Percentiles rank a stretch among this genome's conserved stretches.
phyloP scores from a whole-genome alignment of 1,140 invertebrate species.

The Pachypsylla venusta region DNA sequence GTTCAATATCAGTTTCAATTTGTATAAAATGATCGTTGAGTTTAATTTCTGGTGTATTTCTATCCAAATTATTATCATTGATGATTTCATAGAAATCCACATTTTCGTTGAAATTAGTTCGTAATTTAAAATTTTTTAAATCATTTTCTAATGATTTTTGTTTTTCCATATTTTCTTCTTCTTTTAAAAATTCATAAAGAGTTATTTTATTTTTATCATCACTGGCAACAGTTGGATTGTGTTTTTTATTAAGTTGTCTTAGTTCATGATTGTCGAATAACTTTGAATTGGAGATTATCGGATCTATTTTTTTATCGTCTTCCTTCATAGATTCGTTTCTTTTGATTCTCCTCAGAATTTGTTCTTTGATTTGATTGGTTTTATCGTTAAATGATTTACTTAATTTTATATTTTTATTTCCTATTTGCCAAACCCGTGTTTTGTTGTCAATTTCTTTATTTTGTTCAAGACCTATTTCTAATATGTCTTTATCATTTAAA shows the following conservation, averaged over 20 bases:
- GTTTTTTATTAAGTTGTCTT: too few species aligned
- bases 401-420: not conserved
- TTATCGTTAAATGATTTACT: not conserved
- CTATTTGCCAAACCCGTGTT: not conserved
- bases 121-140: not conserved
- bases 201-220: not conserved
- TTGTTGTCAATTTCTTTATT: not conserved
- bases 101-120: not conserved
- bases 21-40: not conserved
- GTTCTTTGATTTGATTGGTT: not conserved
- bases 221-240: not conserved
- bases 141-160: not conserved
- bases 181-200: conserved; percentile 1
- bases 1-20: not conserved
- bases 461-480: not conserved
- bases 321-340: not conserved
- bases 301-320: not conserved
- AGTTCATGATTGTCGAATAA: too few species aligned
- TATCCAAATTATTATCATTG: too few species aligned
- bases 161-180: conserved; percentile 2
- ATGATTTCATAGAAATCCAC: not conserved
- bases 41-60: not conserved
- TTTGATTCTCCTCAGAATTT: not conserved
- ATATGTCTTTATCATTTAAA: not conserved
- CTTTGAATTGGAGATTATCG: too few species aligned